These are phyloP conservation scores for Lepidochitona cinerea DNA, from an alignment of 2,888 invertebrate genomes.

Conservation along the genomic window DNA sequence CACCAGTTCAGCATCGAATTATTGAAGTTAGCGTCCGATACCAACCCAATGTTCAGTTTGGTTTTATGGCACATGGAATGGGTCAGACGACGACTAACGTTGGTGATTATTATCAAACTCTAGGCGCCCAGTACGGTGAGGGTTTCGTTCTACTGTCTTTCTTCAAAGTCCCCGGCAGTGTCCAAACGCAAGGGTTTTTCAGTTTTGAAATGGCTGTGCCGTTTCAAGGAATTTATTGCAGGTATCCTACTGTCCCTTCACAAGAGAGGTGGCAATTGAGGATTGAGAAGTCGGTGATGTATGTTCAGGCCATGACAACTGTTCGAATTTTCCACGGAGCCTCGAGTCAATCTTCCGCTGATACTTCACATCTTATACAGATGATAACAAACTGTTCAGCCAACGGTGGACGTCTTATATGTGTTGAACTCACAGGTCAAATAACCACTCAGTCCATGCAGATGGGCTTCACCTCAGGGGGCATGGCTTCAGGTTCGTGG, in stretches of 20 bases:
- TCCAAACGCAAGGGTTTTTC: slow-evolving; percentile 24
- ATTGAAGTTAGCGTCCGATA: neutral
- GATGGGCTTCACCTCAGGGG: slow-evolving; percentile 13
- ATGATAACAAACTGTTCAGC: slow-evolving; percentile 43
- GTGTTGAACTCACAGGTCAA: slow-evolving; percentile 52
- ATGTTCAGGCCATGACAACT: neutral
- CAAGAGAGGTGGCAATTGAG: slow-evolving; percentile 47
- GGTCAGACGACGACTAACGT: neutral
- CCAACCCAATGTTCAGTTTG: neutral
- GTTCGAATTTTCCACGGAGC: neutral
- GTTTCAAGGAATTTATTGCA: slow-evolving; percentile 52
- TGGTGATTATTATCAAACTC: slow-evolving; percentile 19
- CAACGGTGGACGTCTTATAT: slow-evolving; percentile 46
- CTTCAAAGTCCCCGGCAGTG: slow-evolving; percentile 35
- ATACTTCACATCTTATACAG: slow-evolving; percentile 37
- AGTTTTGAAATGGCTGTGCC: slow-evolving; percentile 22
- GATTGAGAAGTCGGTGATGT: slow-evolving; percentile 53
- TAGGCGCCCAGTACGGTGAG: slow-evolving; percentile 32
- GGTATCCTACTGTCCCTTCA: slow-evolving; percentile 33
- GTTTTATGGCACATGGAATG: neutral
- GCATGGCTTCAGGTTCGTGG: slow-evolving; percentile 21
- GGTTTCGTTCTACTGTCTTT: slow-evolving; percentile 40
- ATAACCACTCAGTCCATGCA: slow-evolving; percentile 18
- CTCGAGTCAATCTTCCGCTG: neutral
- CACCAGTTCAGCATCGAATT: neutral